These are phyloP conservation scores for Aptenodytes patagonicus DNA, from an alignment of 2,113 vertebrate genomes.

Conservation along the genomic window DNA sequence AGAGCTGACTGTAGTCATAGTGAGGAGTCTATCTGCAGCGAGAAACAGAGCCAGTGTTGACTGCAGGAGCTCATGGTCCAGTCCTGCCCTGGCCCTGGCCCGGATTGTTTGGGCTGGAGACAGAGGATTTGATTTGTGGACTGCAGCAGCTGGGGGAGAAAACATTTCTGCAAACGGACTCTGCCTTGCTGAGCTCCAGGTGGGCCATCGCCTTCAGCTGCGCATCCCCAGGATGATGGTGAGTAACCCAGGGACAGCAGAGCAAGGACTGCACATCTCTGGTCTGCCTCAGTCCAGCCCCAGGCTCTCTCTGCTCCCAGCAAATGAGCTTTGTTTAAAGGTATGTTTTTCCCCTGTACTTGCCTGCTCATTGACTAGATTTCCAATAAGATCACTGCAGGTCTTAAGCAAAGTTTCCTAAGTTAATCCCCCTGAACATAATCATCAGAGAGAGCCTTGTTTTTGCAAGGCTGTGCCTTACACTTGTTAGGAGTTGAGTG, in stretches of 20 bases:
- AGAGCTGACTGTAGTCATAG: background rate
- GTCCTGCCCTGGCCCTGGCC: background rate
- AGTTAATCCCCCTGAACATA: constrained; percentile 9
- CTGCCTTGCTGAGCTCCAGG: background rate
- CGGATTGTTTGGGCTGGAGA: background rate
- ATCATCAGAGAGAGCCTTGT: background rate
- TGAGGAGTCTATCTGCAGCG: background rate
- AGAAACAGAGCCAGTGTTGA: background rate
- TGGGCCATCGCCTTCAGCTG: background rate
- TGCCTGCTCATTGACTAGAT: background rate
- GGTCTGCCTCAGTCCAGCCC: background rate
- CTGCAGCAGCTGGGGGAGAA: background rate
- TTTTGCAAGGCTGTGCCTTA: background rate
- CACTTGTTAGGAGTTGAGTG: background rate
- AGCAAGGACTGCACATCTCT: background rate
- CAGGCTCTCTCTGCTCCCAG: background rate
- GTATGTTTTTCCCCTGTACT: background rate
- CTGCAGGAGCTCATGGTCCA: rapidly evolving
- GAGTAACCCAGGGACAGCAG: background rate
- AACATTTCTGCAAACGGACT: background rate
- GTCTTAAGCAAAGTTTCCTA: background rate
- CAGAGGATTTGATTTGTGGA: background rate
- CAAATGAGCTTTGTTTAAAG: background rate
- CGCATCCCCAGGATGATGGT: background rate
- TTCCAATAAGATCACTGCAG: background rate